Evolutionary conservation across 2,113 vertebrate species (phyloP).

Genomic region (Corythoichthys haematopterus): DNA sequence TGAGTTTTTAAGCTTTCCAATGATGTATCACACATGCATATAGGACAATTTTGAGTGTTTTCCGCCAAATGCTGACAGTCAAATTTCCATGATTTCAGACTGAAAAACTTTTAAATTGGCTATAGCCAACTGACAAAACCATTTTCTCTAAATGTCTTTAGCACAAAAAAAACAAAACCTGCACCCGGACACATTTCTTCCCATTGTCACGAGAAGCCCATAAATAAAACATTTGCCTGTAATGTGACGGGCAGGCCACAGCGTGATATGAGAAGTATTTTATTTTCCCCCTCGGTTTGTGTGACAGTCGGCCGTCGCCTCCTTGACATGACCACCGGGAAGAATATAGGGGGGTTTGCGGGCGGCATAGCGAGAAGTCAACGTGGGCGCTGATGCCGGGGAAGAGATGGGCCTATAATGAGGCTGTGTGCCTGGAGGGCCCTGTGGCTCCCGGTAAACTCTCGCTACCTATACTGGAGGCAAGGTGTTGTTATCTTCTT

Average conservation of each 20-base stretch:
- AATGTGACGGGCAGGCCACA: conserved; percentile 40
- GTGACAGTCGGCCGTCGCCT: conserved; percentile 61
- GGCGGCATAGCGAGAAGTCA: conserved; percentile 19
- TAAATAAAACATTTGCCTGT: conserved; percentile 50
- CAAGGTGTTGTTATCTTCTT: not conserved
- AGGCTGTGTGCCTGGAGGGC: conserved; percentile 52
- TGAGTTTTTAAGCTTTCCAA: no score
- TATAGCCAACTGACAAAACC: not conserved
- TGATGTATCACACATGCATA: no score
- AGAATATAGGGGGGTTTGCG: conserved; percentile 14
- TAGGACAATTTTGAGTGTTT: no score
- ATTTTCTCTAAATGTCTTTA: not conserved
- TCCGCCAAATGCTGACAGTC: not conserved
- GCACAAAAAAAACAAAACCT: not conserved
- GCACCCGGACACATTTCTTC: conserved; percentile 3
- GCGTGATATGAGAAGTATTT: conserved; percentile 36
- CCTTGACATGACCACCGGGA: conserved; percentile 48
- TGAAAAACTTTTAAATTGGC: not conserved
- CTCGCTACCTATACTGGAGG: conserved; percentile 4
- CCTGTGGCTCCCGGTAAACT: conserved; percentile 31
- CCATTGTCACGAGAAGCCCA: conserved; percentile 21
- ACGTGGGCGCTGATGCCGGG: conserved; percentile 44
- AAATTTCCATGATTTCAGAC: not conserved
- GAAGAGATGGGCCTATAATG: conserved; percentile 47
- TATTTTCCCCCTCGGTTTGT: conserved; percentile 2